These are phyloP conservation scores for Carpatolechia fugitivella DNA, from an alignment of 2,888 invertebrate species.

Conservation along the genomic window DNA sequence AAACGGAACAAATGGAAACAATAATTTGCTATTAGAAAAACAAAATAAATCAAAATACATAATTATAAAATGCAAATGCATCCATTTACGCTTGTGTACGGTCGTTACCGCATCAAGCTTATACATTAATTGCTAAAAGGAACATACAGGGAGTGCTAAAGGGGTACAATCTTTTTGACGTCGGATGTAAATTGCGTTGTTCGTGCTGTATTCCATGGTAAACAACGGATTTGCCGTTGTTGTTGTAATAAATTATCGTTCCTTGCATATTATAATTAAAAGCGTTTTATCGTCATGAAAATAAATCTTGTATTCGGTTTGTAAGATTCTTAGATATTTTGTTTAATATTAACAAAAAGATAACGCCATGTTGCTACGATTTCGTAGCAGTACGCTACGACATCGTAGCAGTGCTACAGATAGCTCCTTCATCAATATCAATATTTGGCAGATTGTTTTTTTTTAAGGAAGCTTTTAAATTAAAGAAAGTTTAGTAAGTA, in stretches of 20 bases:
- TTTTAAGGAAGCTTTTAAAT: too few species aligned
- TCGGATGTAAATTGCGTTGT: neutral
- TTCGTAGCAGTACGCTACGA: neutral
- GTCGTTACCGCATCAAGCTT: neutral
- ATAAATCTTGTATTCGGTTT: neutral
- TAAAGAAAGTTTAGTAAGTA: too few species aligned
- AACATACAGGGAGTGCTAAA: too few species aligned
- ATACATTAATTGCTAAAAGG: too few species aligned
- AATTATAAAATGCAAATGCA: constrained; percentile 43
- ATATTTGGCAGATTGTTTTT: too few species aligned
- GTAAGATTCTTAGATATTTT: neutral
- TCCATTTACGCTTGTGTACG: constrained; percentile 33
- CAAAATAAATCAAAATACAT: neutral
- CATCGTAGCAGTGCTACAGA: too few species aligned
- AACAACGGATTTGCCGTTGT: constrained; percentile 30
- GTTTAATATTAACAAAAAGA: too few species aligned
- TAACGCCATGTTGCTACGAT: too few species aligned
- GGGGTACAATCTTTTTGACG: too few species aligned
- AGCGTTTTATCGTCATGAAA: neutral
- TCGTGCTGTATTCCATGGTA: constrained; percentile 21
- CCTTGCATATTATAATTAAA: constrained; percentile 15
- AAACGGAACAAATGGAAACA: too few species aligned
- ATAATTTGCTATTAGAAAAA: too few species aligned
- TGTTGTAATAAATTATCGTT: constrained; percentile 23
- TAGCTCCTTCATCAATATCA: too few species aligned